phyloP scores from a whole-genome alignment of 1,140 invertebrate genomes.

The Euwallacea similis region DNA sequence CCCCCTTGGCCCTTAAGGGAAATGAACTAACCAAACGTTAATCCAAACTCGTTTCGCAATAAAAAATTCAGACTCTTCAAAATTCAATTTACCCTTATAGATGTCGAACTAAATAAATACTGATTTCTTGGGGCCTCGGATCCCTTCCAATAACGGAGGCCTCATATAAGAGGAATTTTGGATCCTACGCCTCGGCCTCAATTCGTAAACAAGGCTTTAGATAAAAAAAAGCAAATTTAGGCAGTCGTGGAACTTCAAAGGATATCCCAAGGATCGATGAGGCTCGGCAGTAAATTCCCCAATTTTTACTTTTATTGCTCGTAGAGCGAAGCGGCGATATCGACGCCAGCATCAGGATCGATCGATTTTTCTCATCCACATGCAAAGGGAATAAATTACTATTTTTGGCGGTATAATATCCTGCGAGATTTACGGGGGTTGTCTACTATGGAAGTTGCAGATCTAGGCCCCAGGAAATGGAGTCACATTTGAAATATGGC shows the following conservation, averaged over 20 bases:
- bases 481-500: slow-evolving; percentile 20
- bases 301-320: slow-evolving; percentile 9
- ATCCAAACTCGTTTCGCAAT: too few species aligned
- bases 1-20: too few species aligned
- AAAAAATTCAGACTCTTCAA: too few species aligned
- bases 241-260: slow-evolving; percentile 15
- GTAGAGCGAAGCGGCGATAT: not conserved
- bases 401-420: slow-evolving; percentile 9
- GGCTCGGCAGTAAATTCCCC: not conserved
- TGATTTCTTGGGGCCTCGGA: not conserved
- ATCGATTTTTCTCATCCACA: not conserved
- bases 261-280: slow-evolving; percentile 11
- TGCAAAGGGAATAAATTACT: not conserved
- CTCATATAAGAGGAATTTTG: slow-evolving; percentile 13
- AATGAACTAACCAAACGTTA: too few species aligned
- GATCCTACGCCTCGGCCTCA: not conserved
- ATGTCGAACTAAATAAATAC: slow-evolving; percentile 1
- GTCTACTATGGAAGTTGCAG: slow-evolving; percentile 10
- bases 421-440: slow-evolving; percentile 9
- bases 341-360: not conserved
- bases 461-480: slow-evolving; percentile 14
- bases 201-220: slow-evolving; percentile 21
- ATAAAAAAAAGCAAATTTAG: slow-evolving; percentile 26
- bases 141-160: slow-evolving; percentile 4
- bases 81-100: not conserved